These are phyloP conservation scores for Pipistrellus pipistrellus DNA, from an alignment of 2,797 vertebrate genomes.

Conservation along the genomic window DNA sequence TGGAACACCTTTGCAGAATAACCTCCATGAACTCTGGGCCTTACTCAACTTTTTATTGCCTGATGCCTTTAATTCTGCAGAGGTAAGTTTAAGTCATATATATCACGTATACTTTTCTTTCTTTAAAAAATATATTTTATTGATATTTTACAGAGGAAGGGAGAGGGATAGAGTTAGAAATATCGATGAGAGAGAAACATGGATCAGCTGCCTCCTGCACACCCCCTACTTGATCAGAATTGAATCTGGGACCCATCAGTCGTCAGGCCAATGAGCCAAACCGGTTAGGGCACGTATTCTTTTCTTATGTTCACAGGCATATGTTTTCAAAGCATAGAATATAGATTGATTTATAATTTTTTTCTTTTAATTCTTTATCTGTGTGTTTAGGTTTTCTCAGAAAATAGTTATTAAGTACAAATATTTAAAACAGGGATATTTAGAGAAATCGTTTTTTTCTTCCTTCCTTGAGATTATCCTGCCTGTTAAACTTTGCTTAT, in stretches of 20 bases:
- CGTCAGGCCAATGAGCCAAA: no score
- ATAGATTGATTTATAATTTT: constrained; percentile 11
- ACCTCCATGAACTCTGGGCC: constrained; percentile 94
- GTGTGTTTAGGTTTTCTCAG: constrained; percentile 18
- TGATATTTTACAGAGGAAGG: no score
- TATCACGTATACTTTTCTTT: constrained; percentile 33
- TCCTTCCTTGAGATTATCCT: constrained; percentile 40
- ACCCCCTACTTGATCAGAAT: no score
- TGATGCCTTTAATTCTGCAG: constrained; percentile 95
- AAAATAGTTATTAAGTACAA: constrained; percentile 32
- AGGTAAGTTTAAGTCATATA: constrained; percentile 88
- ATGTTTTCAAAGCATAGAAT: constrained; percentile 59
- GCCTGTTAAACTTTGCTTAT: constrained; percentile 16
- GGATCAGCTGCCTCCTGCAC: no score
- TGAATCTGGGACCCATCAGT: no score
- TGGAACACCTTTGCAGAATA: constrained; percentile 94
- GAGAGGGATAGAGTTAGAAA: no score
- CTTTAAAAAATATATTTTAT: no score
- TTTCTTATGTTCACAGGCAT: constrained; percentile 9
- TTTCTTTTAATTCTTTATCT: constrained; percentile 60
- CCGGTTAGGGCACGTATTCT: neutral
- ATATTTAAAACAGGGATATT: constrained; percentile 20
- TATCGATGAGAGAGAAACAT: no score
- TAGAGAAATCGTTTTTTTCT: constrained; percentile 38
- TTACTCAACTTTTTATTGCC: constrained; percentile 94